Conservation (phyloP, 2,888 invertebrate species). For the Coelinius sp. region DNA sequence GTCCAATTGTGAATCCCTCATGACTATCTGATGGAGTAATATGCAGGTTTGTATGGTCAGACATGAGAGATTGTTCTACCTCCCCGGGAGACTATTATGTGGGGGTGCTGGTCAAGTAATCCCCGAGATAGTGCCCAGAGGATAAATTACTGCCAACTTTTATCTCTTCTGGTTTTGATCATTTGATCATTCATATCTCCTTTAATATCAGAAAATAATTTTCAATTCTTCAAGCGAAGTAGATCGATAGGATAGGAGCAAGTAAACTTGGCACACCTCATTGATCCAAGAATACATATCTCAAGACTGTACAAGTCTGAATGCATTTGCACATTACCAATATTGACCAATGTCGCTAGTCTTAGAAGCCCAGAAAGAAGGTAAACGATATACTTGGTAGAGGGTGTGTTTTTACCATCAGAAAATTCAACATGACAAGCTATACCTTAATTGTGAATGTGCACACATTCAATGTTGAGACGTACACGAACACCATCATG, state of each 20-base stretch:
- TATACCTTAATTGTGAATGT: not conserved
- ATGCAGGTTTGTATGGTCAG: slow-evolving; percentile 42
- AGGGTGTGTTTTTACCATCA: slow-evolving; percentile 14
- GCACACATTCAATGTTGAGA: not conserved
- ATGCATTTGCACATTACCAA: slow-evolving; percentile 52
- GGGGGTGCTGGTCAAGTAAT: slow-evolving; percentile 59
- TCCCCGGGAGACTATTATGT: slow-evolving; percentile 56
- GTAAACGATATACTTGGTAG: not conserved
- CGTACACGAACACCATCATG: not conserved
- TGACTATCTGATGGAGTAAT: not conserved
- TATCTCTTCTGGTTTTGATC: slow-evolving; percentile 46
- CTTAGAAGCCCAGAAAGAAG: not conserved
- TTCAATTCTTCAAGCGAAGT: slow-evolving; percentile 14
- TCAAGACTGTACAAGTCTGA: slow-evolving; percentile 25
- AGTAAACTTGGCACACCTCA: slow-evolving; percentile 39
- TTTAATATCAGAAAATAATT: not conserved
- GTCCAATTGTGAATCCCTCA: not conserved
- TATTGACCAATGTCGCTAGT: slow-evolving; percentile 42
- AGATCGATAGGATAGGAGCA: slow-evolving; percentile 16
- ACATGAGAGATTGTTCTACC: slow-evolving; percentile 43
- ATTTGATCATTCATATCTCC: slow-evolving; percentile 17
- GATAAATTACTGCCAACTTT: slow-evolving; percentile 50
- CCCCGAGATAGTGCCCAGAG: slow-evolving; percentile 50
- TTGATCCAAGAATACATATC: slow-evolving; percentile 39
- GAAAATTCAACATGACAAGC: not conserved